Evolutionary conservation across 2,797 vertebrate genomes (phyloP), one percentile per base, ranked within the genome.

Genomic region (Peromyscus eremicus): DNA sequence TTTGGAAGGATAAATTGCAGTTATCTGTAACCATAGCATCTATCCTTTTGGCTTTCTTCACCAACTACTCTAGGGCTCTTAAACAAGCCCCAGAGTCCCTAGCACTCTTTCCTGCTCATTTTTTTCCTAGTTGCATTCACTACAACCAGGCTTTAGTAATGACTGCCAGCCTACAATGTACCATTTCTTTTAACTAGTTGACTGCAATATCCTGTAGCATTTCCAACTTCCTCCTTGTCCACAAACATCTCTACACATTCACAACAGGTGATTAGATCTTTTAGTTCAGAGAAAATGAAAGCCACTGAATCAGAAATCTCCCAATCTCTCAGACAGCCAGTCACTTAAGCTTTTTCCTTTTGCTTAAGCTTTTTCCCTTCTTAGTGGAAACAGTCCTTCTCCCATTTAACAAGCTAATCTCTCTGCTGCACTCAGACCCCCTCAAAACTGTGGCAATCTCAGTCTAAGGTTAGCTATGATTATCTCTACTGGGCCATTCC

Each of bases 201-300:
- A 60, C 37, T 85, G 60, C 66, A 77, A 11, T 91, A 81, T 14
- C 40, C n/a, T 34, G 27, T 37, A 62, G 52, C 71, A 83, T 80
- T 90, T 92, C 62, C 91, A 83, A 73, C 11, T 17, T 75, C 87
- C 23, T 52, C 17, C 17, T 17, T 46, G 40, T 13, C 40, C 40
- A 84, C 29, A 84, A 43, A 82, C 23, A 95, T 60, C 0, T 0
- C 37, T 19, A 60, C 46, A 86, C 16, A 55, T 40, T 89, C n/a
- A 81, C 43, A 91, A 89, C 1, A 86, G 5, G 25, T 68, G 37
- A 66, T 92, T 6, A 60, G 52, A 77, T 49, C 55, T 94, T 94
- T 84, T 12, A 92, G 64, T 87, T 77, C 52, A 76, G 55, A 89
- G 68, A 94, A 93, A 92, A 52, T 29, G 86, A 68, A 55, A 82